A percentile compares a stretch with the other conserved stretches of the same genome.
These are phyloP conservation scores for Nipponacmea schrenckii DNA, from an alignment of 2,888 invertebrate species.

Conservation along the genomic window DNA sequence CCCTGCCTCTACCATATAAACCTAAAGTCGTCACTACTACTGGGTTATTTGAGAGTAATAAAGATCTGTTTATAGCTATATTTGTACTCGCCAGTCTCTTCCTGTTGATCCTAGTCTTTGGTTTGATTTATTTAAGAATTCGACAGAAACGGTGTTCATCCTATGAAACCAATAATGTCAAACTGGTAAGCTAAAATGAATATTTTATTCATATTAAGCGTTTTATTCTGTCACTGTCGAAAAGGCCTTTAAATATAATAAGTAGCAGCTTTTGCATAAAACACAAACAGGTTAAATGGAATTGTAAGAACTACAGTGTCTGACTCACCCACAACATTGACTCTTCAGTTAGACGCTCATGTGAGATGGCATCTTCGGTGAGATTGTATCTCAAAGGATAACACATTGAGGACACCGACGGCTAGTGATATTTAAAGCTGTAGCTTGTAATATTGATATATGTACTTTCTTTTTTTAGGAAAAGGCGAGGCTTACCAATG, in stretches of 20 bases:
- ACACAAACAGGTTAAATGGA: too few relatives aligned
- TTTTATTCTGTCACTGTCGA: too few relatives aligned
- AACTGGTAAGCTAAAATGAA: background rate
- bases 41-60: conserved; percentile 12
- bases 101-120: conserved; percentile 12
- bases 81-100: conserved; percentile 4
- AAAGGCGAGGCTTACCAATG: background rate
- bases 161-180: background rate
- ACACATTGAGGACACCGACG: too few relatives aligned
- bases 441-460: too few relatives aligned
- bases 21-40: background rate
- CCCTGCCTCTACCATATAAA: background rate
- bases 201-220: background rate
- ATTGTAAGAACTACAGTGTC: too few relatives aligned
- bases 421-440: too few relatives aligned
- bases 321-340: too few relatives aligned
- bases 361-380: too few relatives aligned
- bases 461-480: background rate
- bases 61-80: conserved; percentile 16
- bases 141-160: background rate
- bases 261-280: too few relatives aligned
- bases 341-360: too few relatives aligned
- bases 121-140: conserved; percentile 5
- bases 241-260: too few relatives aligned
- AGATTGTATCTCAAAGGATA: too few relatives aligned